Evolutionary conservation across 1,140 invertebrate genomes (phyloP), one percentile per base, ranked within the genome.

Genomic region (Temnothorax curvispinosus): DNA sequence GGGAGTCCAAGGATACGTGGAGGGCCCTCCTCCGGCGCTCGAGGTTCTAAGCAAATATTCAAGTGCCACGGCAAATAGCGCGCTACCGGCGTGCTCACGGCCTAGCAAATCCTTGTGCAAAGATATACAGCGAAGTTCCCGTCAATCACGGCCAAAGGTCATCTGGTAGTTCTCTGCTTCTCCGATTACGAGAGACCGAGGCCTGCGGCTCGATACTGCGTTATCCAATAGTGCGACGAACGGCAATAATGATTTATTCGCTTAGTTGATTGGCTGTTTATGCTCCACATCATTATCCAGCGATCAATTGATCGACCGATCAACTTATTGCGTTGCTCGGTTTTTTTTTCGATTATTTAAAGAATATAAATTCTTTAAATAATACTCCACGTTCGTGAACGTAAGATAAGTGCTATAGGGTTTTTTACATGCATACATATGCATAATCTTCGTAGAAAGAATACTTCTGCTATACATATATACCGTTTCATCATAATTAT

Each of bases 21-120:
- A 90, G 88, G 71, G 74, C 32, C 62, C 80, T 87, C 75, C 85
- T 81, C 8, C 56, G 78, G n/a, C 65, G 85, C 81, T 91, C 82
- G 81, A 88, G 86, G 84, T 78, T 92, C 86, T 92, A 91, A 88
- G 90, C 75, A 91, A 91, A 90, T 89, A 90, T 82, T 60, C 67
- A 77, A 92, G 90, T 92, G 81, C 78, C 87, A 90, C 44, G 58
- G 87, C 87, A 92, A 92, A 92, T 88, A 92, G 64, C 81, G 65
- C 84, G 88, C 86, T 72, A 88, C 89, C 80, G 80, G 47, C 65
- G 27, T 54, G 81, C 64, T 50, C 62, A 81, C 52, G 75, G 58
- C 58, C 65, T 67, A 82, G 71, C 76, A 58, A 85, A 91, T 91
- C 82, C 77, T 80, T 76, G 47, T 71, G 56, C 65, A 85, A 69